A percentile compares a stretch with the other conserved stretches of the same genome.
Conservation (phyloP, 2,113 vertebrate species). For the Paramormyrops kingsleyae region DNA sequence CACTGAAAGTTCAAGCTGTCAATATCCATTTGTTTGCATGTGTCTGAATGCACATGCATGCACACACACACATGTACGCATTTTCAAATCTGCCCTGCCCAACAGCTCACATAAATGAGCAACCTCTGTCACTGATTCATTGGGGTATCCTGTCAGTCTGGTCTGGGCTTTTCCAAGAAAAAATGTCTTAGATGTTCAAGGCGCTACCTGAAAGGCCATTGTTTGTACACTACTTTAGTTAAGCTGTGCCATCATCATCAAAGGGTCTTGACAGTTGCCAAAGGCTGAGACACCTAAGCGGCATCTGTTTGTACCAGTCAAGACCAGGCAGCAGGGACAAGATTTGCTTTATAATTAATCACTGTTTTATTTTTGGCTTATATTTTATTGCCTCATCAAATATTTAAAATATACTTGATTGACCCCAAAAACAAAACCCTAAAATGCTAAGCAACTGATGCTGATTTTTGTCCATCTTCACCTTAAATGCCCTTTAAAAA, state of each 20-base stretch:
- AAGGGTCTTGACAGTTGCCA: background rate
- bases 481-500: background rate
- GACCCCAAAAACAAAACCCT: background rate
- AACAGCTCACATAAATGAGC: background rate
- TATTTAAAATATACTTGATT: background rate
- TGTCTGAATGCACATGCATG: background rate
- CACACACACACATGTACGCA: background rate
- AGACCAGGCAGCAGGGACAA: background rate
- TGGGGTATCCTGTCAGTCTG: background rate
- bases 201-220: background rate
- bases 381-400: background rate
- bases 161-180: constrained; percentile 2
- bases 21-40: background rate
- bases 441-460: background rate
- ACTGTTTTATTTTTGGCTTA: background rate
- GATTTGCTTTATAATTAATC: background rate
- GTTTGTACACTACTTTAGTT: background rate
- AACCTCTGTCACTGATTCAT: background rate
- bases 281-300: background rate
- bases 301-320: background rate
- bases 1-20: background rate
- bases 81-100: background rate
- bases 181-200: background rate
- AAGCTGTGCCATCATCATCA: background rate
- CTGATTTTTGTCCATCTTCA: background rate